phyloP scores from a whole-genome alignment of 2,888 invertebrate species.

The Andrena fulva region DNA sequence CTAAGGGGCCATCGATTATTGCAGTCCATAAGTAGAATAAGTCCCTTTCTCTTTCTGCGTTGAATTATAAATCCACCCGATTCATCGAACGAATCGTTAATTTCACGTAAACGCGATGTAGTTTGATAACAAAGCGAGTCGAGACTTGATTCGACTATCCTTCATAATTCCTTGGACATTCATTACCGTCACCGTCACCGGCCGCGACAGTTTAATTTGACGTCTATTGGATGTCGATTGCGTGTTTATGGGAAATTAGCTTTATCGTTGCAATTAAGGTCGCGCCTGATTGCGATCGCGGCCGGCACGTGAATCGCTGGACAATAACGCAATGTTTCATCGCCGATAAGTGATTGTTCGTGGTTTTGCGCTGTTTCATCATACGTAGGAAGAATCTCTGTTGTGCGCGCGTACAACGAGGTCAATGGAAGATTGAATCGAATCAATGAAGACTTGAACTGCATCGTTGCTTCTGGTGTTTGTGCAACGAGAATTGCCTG shows the following conservation, averaged over 20 bases:
- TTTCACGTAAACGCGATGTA: background rate
- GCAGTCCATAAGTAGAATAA: background rate
- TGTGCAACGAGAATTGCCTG: too few relatives aligned
- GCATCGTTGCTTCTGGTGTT: too few relatives aligned
- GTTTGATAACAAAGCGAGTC: background rate
- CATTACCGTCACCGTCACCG: background rate
- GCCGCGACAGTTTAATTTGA: background rate
- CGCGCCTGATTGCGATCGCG: constrained; percentile 46
- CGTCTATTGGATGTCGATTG: constrained; percentile 18
- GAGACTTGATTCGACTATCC: background rate
- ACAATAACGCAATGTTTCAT: constrained; percentile 45
- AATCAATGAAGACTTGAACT: too few relatives aligned
- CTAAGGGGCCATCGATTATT: constrained; percentile 18
- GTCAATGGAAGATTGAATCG: too few relatives aligned
- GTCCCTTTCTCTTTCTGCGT: background rate
- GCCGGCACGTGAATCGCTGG: constrained; percentile 36
- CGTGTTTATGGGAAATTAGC: constrained; percentile 50
- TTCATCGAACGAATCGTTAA: constrained; percentile 9
- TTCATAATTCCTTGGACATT: background rate
- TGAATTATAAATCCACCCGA: background rate
- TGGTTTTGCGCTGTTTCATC: constrained; percentile 18
- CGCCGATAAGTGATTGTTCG: constrained; percentile 46
- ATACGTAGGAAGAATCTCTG: background rate
- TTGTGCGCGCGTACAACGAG: too few relatives aligned
- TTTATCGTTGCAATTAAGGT: constrained; percentile 32